phyloP scores from a whole-genome alignment of 2,888 invertebrate species.

The Penaeus monodon region DNA sequence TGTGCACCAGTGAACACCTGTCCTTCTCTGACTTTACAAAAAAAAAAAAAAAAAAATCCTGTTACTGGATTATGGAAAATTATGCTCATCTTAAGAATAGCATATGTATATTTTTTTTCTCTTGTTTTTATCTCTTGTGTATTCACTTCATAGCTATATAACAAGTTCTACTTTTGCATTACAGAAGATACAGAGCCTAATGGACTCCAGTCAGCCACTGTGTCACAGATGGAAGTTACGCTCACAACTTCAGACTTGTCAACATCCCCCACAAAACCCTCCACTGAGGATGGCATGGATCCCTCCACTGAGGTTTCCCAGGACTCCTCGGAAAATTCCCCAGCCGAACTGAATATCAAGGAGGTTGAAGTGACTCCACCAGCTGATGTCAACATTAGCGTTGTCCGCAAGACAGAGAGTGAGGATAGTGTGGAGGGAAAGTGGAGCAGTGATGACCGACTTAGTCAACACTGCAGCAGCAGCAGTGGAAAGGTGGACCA shows the following conservation, averaged over 20 bases:
- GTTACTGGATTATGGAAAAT: too few species aligned
- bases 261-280: slow-evolving; percentile 1
- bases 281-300: slow-evolving; percentile 6
- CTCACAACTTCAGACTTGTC: slow-evolving; percentile 14
- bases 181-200: slow-evolving; percentile 48
- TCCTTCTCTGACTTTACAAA: too few species aligned
- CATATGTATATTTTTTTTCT: background rate
- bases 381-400: background rate
- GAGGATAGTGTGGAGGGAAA: slow-evolving; percentile 52
- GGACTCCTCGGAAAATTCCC: slow-evolving; percentile 13
- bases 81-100: too few species aligned
- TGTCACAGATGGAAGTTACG: slow-evolving; percentile 34
- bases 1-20: too few species aligned
- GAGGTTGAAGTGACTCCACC: background rate
- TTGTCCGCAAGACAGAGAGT: slow-evolving; percentile 40
- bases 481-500: slow-evolving; percentile 26
- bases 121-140: background rate
- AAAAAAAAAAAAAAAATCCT: too few species aligned
- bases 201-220: slow-evolving; percentile 27
- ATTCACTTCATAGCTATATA: background rate
- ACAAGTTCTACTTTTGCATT: background rate
- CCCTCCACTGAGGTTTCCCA: background rate
- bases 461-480: slow-evolving; percentile 21
- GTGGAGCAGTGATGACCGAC: slow-evolving; percentile 47
- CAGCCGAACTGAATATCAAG: background rate